Base-by-base conservation (phyloP, 2,113 vertebrate species). In the Indicator indicator region DNA sequence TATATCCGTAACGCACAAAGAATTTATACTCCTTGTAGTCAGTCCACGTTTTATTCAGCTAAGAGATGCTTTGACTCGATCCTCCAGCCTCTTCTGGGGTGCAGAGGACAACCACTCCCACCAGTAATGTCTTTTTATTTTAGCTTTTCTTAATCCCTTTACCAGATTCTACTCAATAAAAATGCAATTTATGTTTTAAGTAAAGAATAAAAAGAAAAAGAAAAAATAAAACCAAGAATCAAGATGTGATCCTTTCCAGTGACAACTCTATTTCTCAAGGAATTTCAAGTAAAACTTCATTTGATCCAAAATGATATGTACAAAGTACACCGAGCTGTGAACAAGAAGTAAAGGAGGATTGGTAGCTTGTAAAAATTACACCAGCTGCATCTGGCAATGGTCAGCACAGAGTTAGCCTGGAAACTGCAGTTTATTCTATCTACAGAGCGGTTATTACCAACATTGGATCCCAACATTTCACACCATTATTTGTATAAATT, bases 161-260 rank as follows among this genome's bases (percentile, higher is more conserved):
- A 55, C 11, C 62, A 75, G 48, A 63, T 21, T 89, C 63, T 74
- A 55, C 26, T 48, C 26, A n/a, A 17, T 60, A 63, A 70, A 11
- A 3, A 59, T 21, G 30, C 0, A 65, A 74, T n/a, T 70, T 46
- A 67, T 0, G 0, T 21, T 42, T 30, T 27, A 38, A 40, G 3
- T 30, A 23, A 55, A 78, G 60, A 33, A 46, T 44, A 44, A 63
- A 40, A 21, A 40, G 40, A 56, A 56, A 64, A 30, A 16, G 18
- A 28, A 42, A 46, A 46, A 46, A 17, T 46, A 46, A 48, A 48
- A 48, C 13, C 46, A 14, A 55, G 54, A 55, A 32, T 5, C 0
- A 4, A 69, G 2, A 32, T 33, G 11, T 11, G 4, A 74, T 65
- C 14, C 46, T 80, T 80, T 32, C 28, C 32, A 83, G 4, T n/a